Percentiles rank a stretch among this genome's conserved stretches.
Conservation (phyloP, 2,797 vertebrate species). For the Acestrorhynchus altus region DNA sequence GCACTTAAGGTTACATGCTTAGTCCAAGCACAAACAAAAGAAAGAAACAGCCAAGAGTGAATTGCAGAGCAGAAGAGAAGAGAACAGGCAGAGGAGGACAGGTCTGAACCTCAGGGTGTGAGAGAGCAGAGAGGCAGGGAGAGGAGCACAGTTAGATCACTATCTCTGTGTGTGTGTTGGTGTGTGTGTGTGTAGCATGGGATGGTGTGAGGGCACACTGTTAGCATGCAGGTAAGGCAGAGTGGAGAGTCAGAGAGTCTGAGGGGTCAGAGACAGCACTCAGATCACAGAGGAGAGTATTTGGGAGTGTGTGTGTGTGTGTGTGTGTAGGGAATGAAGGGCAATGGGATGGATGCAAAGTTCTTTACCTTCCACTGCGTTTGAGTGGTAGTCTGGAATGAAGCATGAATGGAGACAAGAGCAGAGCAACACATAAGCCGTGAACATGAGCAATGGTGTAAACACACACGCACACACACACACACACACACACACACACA, state of each 20-base stretch:
- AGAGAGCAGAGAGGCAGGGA: constrained; percentile 61
- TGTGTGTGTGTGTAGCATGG: constrained; percentile 7
- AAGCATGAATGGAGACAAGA: constrained; percentile 85
- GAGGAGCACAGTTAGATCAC: background rate
- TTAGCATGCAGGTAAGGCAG: constrained; percentile 37
- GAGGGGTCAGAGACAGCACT: constrained; percentile 22
- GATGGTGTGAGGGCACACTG: background rate
- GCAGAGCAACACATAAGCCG: constrained; percentile 59
- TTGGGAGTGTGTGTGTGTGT: constrained; percentile 50
- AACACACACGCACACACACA: constrained; percentile 63
- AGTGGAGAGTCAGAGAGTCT: constrained; percentile 20
- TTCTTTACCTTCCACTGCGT: constrained; percentile 83
- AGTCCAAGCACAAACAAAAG: background rate
- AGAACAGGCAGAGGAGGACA: background rate
- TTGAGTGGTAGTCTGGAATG: constrained; percentile 83
- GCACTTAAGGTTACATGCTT: background rate
- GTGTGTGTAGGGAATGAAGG: constrained; percentile 65
- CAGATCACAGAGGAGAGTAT: constrained; percentile 10
- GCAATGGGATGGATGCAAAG: constrained; percentile 59
- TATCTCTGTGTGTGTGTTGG: constrained; percentile 23
- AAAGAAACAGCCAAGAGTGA: background rate
- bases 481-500: constrained; percentile 60
- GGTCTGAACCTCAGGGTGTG: background rate
- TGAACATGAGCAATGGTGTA: constrained; percentile 58
- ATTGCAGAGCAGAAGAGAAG: background rate